These are phyloP conservation scores for Chionoecetes opilio DNA, from an alignment of 1,140 invertebrate species.

Conservation along the genomic window DNA sequence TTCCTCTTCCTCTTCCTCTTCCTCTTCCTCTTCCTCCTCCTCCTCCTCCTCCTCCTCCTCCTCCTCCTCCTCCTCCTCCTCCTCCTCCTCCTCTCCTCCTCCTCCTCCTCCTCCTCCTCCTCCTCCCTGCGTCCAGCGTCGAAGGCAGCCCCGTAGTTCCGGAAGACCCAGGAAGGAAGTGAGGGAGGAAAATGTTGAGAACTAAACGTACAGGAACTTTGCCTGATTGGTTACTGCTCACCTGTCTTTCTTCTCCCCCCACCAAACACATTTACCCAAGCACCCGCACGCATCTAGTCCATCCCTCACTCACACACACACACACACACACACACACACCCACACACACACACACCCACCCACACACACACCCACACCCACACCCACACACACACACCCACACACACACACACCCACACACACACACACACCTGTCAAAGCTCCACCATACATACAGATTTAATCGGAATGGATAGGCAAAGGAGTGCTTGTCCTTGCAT, in stretches of 20 bases:
- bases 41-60: neutral
- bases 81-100: neutral
- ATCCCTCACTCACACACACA: neutral
- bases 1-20: neutral
- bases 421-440: no score
- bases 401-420: no score
- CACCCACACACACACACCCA: no score
- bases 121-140: neutral
- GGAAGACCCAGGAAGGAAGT: slow-evolving; percentile 53
- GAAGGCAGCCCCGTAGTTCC: slow-evolving; percentile 44
- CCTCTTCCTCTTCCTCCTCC: neutral
- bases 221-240: neutral
- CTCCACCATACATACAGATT: no score
- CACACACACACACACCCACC: no score
- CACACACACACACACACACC: no score
- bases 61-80: neutral
- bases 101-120: neutral
- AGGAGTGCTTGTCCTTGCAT: no score
- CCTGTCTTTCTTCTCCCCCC: neutral
- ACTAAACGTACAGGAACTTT: slow-evolving; percentile 5
- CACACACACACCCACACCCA: no score
- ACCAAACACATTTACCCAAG: neutral
- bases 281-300: neutral
- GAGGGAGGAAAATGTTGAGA: slow-evolving; percentile 35
- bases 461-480: no score